Conservation (phyloP, 2,797 vertebrate species). For the Spinibarbus caldwelli region DNA sequence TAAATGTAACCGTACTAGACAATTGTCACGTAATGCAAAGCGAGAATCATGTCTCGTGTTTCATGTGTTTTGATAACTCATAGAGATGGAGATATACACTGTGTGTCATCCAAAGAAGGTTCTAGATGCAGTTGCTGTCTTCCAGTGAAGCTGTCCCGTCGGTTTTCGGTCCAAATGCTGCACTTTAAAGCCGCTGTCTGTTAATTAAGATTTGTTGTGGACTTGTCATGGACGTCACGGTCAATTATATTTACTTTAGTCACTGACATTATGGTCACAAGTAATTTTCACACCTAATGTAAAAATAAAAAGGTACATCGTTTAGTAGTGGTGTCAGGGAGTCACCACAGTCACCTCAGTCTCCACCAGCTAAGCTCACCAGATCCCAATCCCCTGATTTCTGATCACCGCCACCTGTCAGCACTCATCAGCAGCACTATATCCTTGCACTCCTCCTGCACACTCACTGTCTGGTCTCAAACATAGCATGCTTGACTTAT, state of each 20-base stretch:
- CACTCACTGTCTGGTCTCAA: no score
- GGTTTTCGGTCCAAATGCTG: background rate
- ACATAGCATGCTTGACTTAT: no score
- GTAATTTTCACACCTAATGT: background rate
- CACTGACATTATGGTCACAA: background rate
- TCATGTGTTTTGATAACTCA: background rate
- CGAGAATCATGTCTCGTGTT: background rate
- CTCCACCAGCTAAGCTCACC: no score
- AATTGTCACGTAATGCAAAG: background rate
- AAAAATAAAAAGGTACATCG: background rate
- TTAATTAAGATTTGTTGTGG: background rate
- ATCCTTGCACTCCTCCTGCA: no score
- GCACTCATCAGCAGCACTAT: no score
- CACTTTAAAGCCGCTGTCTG: background rate
- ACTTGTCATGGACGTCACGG: background rate
- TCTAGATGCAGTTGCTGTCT: background rate
- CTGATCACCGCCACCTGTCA: no score
- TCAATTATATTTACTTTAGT: background rate
- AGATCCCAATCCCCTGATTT: no score
- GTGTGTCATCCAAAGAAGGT: background rate
- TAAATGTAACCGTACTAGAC: background rate
- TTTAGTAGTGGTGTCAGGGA: background rate
- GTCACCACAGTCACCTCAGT: no score
- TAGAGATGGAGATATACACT: background rate
- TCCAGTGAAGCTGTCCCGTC: background rate